A percentile compares a stretch with the other conserved stretches of the same genome.
Evolutionary conservation across 2,888 invertebrate species (phyloP).

Genomic region (Melipona beecheii): DNA sequence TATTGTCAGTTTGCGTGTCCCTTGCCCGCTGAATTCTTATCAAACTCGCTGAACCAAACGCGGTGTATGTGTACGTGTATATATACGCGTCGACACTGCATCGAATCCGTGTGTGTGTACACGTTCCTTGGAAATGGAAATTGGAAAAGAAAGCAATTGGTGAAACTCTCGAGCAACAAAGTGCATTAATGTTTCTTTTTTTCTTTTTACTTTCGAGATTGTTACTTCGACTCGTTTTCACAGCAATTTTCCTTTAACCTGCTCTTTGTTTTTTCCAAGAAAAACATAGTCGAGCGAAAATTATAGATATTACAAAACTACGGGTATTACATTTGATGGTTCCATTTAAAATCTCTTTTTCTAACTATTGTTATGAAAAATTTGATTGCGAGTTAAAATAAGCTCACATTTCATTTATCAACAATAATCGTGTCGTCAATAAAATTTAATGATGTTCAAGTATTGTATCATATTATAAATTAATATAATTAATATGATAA

Average conservation of each 20-base stretch:
- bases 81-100: background rate
- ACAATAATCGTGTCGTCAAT: too few species aligned
- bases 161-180: background rate
- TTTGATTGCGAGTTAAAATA: too few species aligned
- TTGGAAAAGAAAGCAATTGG: background rate
- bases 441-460: too few species aligned
- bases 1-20: conserved; percentile 16
- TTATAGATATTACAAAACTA: background rate
- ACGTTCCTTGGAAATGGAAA: background rate
- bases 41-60: background rate
- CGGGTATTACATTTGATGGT: background rate
- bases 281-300: background rate
- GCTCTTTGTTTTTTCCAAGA: too few species aligned
- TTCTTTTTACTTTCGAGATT: background rate
- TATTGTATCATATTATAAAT: too few species aligned
- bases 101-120: background rate
- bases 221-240: background rate
- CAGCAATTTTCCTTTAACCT: background rate
- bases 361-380: too few species aligned
- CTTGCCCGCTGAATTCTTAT: conserved; percentile 25
- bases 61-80: background rate
- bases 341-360: background rate
- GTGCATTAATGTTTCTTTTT: background rate
- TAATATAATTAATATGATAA: too few species aligned
- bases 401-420: too few species aligned